Evolutionary conservation across 1,140 invertebrate species (phyloP), one percentile per base, ranked within the genome.

Genomic region (Drosophila sucinea): DNA sequence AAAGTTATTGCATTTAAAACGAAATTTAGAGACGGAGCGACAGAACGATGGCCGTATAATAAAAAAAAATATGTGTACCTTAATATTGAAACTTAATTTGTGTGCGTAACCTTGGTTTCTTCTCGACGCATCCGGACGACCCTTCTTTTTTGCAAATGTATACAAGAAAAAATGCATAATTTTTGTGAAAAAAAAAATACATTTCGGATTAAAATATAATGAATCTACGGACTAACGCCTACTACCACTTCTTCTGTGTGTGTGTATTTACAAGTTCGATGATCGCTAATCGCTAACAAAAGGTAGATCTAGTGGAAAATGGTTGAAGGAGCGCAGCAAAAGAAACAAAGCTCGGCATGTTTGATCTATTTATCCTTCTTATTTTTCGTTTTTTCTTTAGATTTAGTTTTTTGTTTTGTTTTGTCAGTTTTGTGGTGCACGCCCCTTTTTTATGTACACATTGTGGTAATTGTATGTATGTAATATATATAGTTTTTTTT

Each of bases 241-340:
- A 25, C 44, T 23, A 10, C 44, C 25, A 4, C 25, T 10, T 25
- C n/a, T 57, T 32, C 5, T 30, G 29, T 57, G 11, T 33, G 70
- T 70, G 68, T 79, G 75, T 86, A 86, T 86, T 87, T 86, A 87
- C 79, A 83, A 57, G 47, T 78, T 86, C 70, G 81, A 73, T 74
- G 73, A 77, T 51, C 57, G 77, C 63, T 68, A 69, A 27, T 56
- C n/a, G 57, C 79, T 84, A 80, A 65, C 35, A 11, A 60, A 69
- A 58, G 64, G 55, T 55, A 73, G 69, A 80, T 73, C 25, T 7
- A 51, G 23, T 63, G 17, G 51, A 27, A 76, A 72, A 61, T 75
- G 30, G 10, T 41, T 54, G 71, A 67, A 29, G 64, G 6, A 63
- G 72, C 32, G 44, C 64, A 38, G 51, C 51, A 33, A n/a, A 30